These are phyloP conservation scores for Junonia oenone DNA, from an alignment of 2,888 invertebrate genomes.

Conservation along the genomic window DNA sequence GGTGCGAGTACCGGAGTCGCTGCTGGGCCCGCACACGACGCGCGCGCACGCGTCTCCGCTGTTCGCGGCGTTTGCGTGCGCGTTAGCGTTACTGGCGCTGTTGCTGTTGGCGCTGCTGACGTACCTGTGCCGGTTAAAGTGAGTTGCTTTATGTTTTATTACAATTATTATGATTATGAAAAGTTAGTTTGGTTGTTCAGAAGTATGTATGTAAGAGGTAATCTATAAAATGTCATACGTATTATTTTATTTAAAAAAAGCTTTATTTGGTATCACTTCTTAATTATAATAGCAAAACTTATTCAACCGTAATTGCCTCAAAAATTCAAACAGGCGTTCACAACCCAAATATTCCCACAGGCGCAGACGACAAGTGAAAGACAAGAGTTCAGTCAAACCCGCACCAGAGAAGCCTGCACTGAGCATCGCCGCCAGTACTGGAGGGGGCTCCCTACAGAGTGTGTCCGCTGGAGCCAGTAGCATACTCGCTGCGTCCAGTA, in stretches of 20 bases:
- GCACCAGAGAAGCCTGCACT: conserved; percentile 9
- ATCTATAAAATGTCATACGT: too few species aligned
- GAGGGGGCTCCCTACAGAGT: conserved; percentile 71
- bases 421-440: conserved; percentile 9
- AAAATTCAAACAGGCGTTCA: neutral
- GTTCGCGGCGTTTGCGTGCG: conserved; percentile 84
- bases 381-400: conserved; percentile 17
- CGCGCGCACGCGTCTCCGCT: conserved; percentile 50
- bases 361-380: conserved; percentile 28
- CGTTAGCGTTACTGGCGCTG: conserved; percentile 85
- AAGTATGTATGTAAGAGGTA: too few species aligned
- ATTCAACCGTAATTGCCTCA: neutral
- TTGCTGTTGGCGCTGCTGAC: conserved; percentile 87
- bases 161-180: too few species aligned
- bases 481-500: conserved; percentile 78
- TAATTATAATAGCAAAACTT: too few species aligned
- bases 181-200: too few species aligned
- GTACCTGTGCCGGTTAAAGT: conserved; percentile 81
- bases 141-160: neutral
- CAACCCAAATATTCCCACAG: conserved; percentile 19
- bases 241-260: too few species aligned
- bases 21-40: conserved; percentile 59
- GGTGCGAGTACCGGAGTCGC: conserved; percentile 80
- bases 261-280: too few species aligned
- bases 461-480: conserved; percentile 80